Evolutionary conservation across 1,140 invertebrate genomes (phyloP).

Genomic region (Lepidurus apus): DNA sequence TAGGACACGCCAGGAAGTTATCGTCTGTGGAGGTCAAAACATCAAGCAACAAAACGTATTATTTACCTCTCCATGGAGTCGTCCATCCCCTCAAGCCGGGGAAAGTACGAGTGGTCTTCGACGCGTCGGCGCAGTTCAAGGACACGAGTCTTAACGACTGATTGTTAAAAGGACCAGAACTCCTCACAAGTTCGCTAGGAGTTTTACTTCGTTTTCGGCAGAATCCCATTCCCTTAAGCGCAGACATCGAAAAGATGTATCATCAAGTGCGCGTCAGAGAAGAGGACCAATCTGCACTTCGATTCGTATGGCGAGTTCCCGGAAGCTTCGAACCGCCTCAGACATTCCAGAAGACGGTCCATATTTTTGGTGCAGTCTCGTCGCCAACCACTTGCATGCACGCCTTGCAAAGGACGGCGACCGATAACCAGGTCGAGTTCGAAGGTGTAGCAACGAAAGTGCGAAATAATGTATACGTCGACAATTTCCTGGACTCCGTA

Average conservation of each 20-base stretch:
- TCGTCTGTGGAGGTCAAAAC: not conserved
- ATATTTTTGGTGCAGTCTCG: constrained; percentile 24
- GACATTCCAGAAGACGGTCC: not conserved
- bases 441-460: constrained; percentile 28
- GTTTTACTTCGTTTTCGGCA: constrained; percentile 36
- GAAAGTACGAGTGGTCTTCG: constrained; percentile 26
- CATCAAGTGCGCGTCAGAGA: constrained; percentile 14
- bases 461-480: constrained; percentile 33
- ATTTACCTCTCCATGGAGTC: constrained; percentile 24
- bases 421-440: constrained; percentile 25
- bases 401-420: not conserved
- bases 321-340: not conserved
- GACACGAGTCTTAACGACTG: not conserved
- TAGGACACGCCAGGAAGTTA: not conserved
- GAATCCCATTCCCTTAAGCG: not conserved
- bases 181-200: constrained; percentile 23
- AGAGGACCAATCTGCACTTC: constrained; percentile 22
- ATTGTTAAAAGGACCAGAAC: not conserved
- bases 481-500: constrained; percentile 35
- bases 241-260: not conserved
- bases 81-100: not conserved
- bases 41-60: not conserved
- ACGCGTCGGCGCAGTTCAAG: not conserved
- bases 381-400: constrained; percentile 19
- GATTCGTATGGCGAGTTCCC: constrained; percentile 23